Base-by-base conservation (phyloP, 1,140 invertebrate species). In the Tribolium castaneum region DNA sequence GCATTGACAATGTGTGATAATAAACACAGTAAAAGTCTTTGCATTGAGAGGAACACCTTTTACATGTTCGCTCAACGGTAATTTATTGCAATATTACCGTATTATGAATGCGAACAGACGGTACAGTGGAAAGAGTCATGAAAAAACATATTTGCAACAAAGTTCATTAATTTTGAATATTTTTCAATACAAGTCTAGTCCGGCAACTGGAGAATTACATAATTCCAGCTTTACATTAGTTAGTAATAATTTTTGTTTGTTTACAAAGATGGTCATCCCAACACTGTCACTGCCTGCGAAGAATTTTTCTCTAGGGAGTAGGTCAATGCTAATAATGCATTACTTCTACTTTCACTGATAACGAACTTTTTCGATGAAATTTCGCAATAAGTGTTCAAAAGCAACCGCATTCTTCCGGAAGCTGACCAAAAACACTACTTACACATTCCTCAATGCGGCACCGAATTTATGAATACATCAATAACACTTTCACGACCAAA, bases 291-390 rank as follows among this genome's bases (percentile, higher is more conserved):
- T 35, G 59, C 5, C 59, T 66, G 30, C n/a, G 45, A 66, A 39
- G 30, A 66, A 66, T 66, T 66, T 66, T 66, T 66, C 59, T 66
- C 35, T 39, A 35, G 59, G 59, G 59, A 39, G 6, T 66, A 35
- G 59, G 59, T 66, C 59, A 66, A 35, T 66, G 59, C 59, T 66
- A 66, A 34, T 35, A 56, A 59, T 66, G 59, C 30, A 66, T 35
- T 66, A 35, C 19, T 6, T 13, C 13, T 66, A 66, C 59, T 66
- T 66, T 66, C 59, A 66, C 59, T 66, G 59, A 66, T 66, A 35
- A 66, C 59, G 12, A 66, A 66, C 12, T 66, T 59, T 25, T 59
- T 59, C 59, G 10, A 14, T 35, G 22, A 14, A 66, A 35, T 66
- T 66, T 66, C 59, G 59, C 59, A 66, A 35, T 22, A 66, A 19